These are phyloP conservation scores for Arizona elegans DNA, from an alignment of 2,113 vertebrate genomes.

Conservation along the genomic window DNA sequence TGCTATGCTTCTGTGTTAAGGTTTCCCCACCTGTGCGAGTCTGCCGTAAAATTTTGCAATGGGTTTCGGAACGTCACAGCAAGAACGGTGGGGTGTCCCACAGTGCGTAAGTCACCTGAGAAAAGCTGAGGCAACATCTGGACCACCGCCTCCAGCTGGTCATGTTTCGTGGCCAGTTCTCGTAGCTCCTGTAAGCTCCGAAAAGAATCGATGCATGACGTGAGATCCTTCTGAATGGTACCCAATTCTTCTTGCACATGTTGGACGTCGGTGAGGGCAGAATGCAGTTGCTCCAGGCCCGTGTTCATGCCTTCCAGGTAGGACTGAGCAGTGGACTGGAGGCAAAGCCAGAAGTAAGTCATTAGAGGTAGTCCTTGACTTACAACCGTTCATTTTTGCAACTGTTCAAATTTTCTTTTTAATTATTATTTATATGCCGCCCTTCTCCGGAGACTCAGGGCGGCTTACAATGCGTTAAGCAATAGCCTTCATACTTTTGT, in stretches of 20 bases:
- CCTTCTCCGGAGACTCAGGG: no score
- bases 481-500: no score
- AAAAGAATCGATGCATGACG: slow-evolving; percentile 56
- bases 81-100: background rate
- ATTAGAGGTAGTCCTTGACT: background rate
- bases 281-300: slow-evolving; percentile 83
- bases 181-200: slow-evolving; percentile 74
- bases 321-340: slow-evolving; percentile 88
- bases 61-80: background rate
- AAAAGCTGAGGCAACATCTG: slow-evolving; percentile 86
- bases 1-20: background rate
- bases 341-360: background rate
- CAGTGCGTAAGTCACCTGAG: slow-evolving; percentile 71
- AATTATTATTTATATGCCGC: no score
- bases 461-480: no score
- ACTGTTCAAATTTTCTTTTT: no score
- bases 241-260: slow-evolving; percentile 73
- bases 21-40: no score
- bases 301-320: slow-evolving; percentile 89
- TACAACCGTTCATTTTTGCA: background rate
- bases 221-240: slow-evolving; percentile 69
- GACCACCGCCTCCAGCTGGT: slow-evolving; percentile 82
- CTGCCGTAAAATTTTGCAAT: background rate
- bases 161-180: slow-evolving; percentile 71
- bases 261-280: slow-evolving; percentile 73